A percentile compares a stretch with the other conserved stretches of the same genome.
phyloP scores from a whole-genome alignment of 2,888 invertebrate species.

The Tipula lateralis region DNA sequence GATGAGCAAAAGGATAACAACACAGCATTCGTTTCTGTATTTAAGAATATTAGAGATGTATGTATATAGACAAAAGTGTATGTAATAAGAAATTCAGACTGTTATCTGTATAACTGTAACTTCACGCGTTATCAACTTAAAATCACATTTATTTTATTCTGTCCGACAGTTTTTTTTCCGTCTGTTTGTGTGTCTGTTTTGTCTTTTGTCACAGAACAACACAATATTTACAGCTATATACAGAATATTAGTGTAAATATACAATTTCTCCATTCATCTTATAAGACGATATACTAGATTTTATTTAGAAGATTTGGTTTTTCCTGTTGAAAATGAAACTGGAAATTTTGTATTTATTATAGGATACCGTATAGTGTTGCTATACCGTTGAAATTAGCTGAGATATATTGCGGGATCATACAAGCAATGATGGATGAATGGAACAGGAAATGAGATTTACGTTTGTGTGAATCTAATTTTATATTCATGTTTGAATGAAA shows the following conservation, averaged over 20 bases:
- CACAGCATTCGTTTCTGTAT: slow-evolving; percentile 7
- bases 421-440: slow-evolving; percentile 1
- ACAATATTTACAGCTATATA: not conserved
- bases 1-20: not conserved
- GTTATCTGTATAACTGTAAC: slow-evolving; percentile 30
- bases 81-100: slow-evolving; percentile 25
- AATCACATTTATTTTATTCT: slow-evolving; percentile 31
- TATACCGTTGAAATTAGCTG: not conserved
- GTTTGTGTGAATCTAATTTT: not conserved
- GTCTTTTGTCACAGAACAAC: not conserved
- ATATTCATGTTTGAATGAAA: not conserved
- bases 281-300: not conserved
- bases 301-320: not conserved
- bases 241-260: not conserved
- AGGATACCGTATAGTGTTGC: not conserved
- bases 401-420: not conserved
- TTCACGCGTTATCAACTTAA: slow-evolving; percentile 31
- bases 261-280: slow-evolving; percentile 15
- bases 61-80: too few species aligned
- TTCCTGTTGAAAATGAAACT: slow-evolving; percentile 24
- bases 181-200: too few species aligned
- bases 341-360: not conserved
- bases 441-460: not conserved
- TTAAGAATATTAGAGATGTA: slow-evolving; percentile 2
- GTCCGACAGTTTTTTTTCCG: slow-evolving; percentile 29